These are phyloP conservation scores for Ellobius talpinus DNA, from an alignment of 2,113 vertebrate species.

Conservation along the genomic window DNA sequence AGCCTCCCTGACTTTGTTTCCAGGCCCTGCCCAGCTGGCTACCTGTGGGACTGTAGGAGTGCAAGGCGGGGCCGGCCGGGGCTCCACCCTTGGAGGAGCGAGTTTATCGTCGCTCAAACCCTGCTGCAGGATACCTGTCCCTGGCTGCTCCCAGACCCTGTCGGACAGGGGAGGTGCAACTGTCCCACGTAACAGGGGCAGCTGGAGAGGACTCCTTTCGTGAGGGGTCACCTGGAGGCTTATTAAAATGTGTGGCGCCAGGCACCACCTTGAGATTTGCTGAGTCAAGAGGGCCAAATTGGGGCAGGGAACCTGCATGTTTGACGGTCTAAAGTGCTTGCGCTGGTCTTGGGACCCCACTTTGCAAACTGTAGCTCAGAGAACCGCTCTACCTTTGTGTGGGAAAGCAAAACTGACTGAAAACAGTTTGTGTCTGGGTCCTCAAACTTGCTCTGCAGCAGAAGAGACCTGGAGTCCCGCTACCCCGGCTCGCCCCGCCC, in stretches of 20 bases:
- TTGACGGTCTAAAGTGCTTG: background rate
- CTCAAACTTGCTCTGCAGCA: background rate
- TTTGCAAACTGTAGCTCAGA: background rate
- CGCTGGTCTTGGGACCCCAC: too few species aligned
- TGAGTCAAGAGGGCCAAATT: background rate
- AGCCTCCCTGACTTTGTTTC: background rate
- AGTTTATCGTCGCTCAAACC: background rate
- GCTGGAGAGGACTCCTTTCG: background rate
- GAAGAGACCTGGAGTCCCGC: background rate
- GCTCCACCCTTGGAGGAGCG: constrained; percentile 47
- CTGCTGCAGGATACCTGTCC: background rate
- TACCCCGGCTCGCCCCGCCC: background rate
- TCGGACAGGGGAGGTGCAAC: background rate
- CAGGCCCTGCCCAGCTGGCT: constrained; percentile 63
- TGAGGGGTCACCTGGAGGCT: background rate
- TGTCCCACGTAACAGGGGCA: too few species aligned
- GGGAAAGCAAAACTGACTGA: background rate
- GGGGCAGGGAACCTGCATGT: background rate
- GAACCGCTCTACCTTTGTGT: accelerated
- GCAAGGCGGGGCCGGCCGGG: constrained; percentile 42
- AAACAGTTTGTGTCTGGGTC: background rate
- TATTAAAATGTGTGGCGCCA: background rate
- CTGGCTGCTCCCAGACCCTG: background rate
- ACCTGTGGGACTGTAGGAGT: constrained; percentile 45
- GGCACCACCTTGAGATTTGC: background rate